Percentiles rank a stretch among this genome's conserved stretches.
phyloP scores from a whole-genome alignment of 2,888 invertebrate species.

The Tetranychus piercei region DNA sequence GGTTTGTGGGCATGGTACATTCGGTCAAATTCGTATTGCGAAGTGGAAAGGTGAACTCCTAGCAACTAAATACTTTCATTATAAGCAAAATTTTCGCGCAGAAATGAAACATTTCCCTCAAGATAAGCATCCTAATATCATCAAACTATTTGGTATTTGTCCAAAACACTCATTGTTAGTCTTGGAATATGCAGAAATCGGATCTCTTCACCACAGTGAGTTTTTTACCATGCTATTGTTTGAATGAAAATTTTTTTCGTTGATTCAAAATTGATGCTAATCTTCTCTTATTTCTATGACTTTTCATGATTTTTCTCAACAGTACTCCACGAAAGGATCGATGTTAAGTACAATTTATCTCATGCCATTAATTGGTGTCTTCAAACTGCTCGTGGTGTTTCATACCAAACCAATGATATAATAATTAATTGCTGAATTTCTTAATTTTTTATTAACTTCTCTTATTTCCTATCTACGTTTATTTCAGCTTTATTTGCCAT shows the following conservation, averaged over 20 bases:
- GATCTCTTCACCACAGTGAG: conserved; percentile 44
- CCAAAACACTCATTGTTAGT: conserved; percentile 56
- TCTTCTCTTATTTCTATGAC: not conserved
- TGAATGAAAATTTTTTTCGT: not conserved
- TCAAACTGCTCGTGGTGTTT: conserved; percentile 69
- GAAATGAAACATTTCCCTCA: conserved; percentile 70
- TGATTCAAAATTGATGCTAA: not conserved
- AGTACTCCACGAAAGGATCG: not conserved
- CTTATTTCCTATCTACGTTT: too few species aligned
- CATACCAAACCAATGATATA: conserved; percentile 87
- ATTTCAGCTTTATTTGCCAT: too few species aligned
- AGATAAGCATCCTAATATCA: conserved; percentile 79
- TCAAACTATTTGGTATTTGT: conserved; percentile 69
- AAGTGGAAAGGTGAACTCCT: conserved; percentile 65
- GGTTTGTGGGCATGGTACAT: conserved; percentile 60
- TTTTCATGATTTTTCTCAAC: not conserved
- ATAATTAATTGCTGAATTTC: too few species aligned
- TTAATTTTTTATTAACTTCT: too few species aligned
- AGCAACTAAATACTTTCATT: conserved; percentile 56
- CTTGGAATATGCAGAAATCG: conserved; percentile 97
- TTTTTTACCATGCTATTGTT: not conserved
- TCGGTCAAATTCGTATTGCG: conserved; percentile 80
- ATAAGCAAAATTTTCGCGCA: conserved; percentile 42
- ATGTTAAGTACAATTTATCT: conserved; percentile 6
- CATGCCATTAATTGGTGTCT: conserved; percentile 15